These are phyloP conservation scores for Zeuzera pyrina DNA, from an alignment of 2,888 invertebrate species.

Conservation along the genomic window DNA sequence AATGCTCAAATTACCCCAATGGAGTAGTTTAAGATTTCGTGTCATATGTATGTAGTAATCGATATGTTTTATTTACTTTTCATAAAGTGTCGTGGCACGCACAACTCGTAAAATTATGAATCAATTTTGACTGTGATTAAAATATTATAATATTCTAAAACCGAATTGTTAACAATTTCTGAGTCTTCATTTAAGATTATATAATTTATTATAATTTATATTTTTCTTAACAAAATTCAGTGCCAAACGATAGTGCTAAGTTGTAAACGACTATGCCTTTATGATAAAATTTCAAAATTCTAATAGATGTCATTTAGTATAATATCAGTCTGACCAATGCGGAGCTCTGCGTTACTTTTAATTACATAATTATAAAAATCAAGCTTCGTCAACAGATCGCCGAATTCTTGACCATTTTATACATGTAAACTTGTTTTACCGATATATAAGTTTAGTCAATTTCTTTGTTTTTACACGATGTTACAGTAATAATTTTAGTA, in stretches of 20 bases:
- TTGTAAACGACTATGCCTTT: conserved; percentile 61
- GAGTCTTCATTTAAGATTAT: conserved; percentile 41
- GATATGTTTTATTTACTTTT: conserved; percentile 43
- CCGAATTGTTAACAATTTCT: conserved; percentile 37
- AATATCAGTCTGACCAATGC: conserved; percentile 40
- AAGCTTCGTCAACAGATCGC: conserved; percentile 62
- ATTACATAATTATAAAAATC: conserved; percentile 11
- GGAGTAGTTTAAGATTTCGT: conserved; percentile 70
- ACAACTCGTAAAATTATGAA: conserved; percentile 45
- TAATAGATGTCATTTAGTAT: conserved; percentile 37
- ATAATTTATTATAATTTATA: conserved; percentile 47
- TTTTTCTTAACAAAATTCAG: conserved; percentile 51
- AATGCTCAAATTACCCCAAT: conserved; percentile 68
- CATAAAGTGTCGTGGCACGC: conserved; percentile 58
- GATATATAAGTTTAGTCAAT: conserved; percentile 71
- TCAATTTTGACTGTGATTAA: conserved; percentile 68
- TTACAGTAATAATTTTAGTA: conserved; percentile 49
- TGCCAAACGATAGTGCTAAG: conserved; percentile 71
- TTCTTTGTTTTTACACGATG: conserved; percentile 66
- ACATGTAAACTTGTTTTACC: conserved; percentile 66
- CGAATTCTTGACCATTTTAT: conserved; percentile 70
- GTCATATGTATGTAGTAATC: conserved; percentile 65
- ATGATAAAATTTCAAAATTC: conserved; percentile 55
- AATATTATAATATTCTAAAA: conserved; percentile 49
- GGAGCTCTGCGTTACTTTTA: conserved; percentile 36